These are phyloP conservation scores for Neodiprion lecontei DNA, from an alignment of 1,140 invertebrate genomes.

Conservation along the genomic window DNA sequence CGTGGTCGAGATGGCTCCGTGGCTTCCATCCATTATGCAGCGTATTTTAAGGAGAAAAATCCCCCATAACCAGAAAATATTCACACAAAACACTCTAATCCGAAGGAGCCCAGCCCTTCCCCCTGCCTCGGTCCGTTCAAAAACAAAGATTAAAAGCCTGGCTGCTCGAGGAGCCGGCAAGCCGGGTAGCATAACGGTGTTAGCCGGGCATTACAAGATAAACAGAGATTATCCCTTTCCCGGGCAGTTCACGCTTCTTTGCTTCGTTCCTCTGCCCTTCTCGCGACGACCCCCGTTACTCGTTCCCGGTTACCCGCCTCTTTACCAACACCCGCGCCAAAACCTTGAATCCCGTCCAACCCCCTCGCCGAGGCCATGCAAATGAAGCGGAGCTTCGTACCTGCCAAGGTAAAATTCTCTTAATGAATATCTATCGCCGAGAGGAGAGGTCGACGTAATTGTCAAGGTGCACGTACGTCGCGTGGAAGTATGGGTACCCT, in stretches of 20 bases:
- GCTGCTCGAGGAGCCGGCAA: conserved; percentile 33
- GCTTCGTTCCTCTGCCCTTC: conserved; percentile 10
- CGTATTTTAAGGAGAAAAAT: conserved; percentile 8
- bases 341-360: not conserved
- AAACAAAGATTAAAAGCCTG: conserved; percentile 46
- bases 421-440: conserved; percentile 8
- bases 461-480: not conserved
- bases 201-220: conserved; percentile 46
- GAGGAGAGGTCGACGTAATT: not conserved
- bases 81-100: not conserved
- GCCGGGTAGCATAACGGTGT: conserved; percentile 38
- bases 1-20: not conserved
- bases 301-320: conserved; percentile 16
- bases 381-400: not conserved
- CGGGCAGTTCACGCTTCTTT: conserved; percentile 10
- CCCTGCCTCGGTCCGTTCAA: conserved; percentile 16
- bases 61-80: conserved; percentile 9
- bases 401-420: not conserved
- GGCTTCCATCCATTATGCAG: not conserved
- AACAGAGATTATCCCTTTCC: conserved; percentile 46
- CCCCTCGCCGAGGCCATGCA: not conserved
- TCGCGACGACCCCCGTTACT: conserved; percentile 24
- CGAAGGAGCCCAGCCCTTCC: not conserved
- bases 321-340: not conserved
- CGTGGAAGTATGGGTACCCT: too few relatives aligned